Evolutionary conservation across 2,113 vertebrate genomes (phyloP), one percentile per base, ranked within the genome.

Genomic region (Sinocyclocheilus anshuiensis): DNA sequence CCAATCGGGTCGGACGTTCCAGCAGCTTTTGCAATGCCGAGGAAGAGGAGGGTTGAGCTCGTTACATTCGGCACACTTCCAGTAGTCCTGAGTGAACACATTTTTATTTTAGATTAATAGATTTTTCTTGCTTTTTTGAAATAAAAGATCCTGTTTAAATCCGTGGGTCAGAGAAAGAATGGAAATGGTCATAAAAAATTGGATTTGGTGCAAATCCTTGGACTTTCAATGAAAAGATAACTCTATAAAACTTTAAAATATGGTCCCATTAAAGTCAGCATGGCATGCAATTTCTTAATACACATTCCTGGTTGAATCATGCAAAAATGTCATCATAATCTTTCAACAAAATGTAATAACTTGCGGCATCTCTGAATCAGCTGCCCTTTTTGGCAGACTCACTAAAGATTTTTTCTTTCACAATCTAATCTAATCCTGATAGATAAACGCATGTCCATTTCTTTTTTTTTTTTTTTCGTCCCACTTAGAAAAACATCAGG

Each of bases 21-120:
- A 99, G 89, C 98, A 99, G 92, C 97, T 94, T 72, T 96, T 96
- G 89, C 98, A 99, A 90, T 98, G 95, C 4, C 97, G 94, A 20
- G 97, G 97, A 0, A 99, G 96, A 0, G 97, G 97, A 29, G 97
- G 98, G 89, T 99, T 99, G 92, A 96, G 90, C 90, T 97, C 94
- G 0, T 92, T 92, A 74, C 98, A 99, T 36, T 96, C 91, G 0
- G 91, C 88, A 88, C 98, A 99, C 69, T 96, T 96, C 98, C 98
- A 99, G 87, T 97, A 98, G 89, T 99, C 98, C 97, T 98, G 93
- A 75, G 92, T 89, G 77, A 67, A 93, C 92, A 90, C 1, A 86
- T 29, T 4, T 22, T 84, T n/a, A 82, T 6, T 42, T 24, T 65
- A 26, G 18, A 39, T 79, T 84, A 33, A 71, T 53, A 65, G 13